Conservation (phyloP, 2,113 vertebrate species). For the Poecile atricapillus region DNA sequence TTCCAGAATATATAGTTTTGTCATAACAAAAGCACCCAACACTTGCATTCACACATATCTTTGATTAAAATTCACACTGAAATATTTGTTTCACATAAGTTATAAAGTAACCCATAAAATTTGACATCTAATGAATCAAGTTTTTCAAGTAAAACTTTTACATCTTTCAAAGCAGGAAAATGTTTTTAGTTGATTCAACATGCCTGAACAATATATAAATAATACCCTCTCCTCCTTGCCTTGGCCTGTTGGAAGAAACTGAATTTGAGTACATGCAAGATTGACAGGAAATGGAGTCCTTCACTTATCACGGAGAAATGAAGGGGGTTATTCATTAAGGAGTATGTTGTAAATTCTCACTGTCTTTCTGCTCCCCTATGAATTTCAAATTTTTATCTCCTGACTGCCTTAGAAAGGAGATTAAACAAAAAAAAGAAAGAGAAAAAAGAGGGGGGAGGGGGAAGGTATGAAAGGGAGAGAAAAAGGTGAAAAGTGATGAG, state of each 20-base stretch:
- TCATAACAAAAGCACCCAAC: rapidly evolving
- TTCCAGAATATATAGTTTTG: not conserved
- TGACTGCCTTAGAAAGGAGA: not conserved
- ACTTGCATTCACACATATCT: not conserved
- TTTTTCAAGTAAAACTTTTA: not conserved
- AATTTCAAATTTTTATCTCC: not conserved
- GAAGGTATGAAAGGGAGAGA: not conserved
- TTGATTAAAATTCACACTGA: not conserved
- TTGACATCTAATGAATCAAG: not conserved
- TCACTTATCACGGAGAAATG: not conserved
- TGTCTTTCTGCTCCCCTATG: not conserved
- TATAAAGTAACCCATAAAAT: not conserved
- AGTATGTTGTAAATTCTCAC: not conserved
- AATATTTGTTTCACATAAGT: not conserved
- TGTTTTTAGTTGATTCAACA: not conserved
- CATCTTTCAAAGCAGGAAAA: not conserved
- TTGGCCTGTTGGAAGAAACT: not conserved
- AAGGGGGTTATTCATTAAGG: not conserved
- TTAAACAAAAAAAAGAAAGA: no score
- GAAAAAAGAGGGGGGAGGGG: not conserved
- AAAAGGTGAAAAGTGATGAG: not conserved
- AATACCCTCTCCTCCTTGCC: not conserved
- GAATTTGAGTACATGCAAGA: not conserved
- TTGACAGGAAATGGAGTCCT: not conserved
- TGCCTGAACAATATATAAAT: not conserved